A percentile compares a stretch with the other conserved stretches of the same genome.
phyloP scores from a whole-genome alignment of 2,797 vertebrate genomes.

The Siniperca obscura region DNA sequence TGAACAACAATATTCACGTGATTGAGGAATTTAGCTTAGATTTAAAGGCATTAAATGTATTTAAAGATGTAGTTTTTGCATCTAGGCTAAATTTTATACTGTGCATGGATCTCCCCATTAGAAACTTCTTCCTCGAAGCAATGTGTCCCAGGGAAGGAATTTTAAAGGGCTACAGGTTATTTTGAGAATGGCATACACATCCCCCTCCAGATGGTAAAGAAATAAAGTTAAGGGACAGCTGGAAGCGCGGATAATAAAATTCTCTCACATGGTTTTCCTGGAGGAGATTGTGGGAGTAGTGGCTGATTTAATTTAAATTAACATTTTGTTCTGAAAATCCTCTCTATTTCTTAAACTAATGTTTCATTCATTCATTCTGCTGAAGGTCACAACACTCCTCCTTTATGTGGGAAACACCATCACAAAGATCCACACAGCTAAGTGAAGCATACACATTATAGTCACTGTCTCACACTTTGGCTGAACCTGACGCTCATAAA shows the following conservation, averaged over 20 bases:
- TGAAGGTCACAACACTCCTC: slow-evolving; percentile 14
- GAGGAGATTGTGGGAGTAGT: slow-evolving; percentile 41
- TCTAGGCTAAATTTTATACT: not conserved
- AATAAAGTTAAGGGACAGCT: slow-evolving; percentile 61
- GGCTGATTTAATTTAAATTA: slow-evolving; percentile 58
- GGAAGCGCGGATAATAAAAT: slow-evolving; percentile 50
- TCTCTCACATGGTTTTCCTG: slow-evolving; percentile 51
- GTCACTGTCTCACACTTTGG: slow-evolving; percentile 16
- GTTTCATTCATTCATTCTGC: slow-evolving; percentile 1
- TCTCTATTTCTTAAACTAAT: slow-evolving; percentile 14
- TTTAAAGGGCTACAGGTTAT: slow-evolving; percentile 50
- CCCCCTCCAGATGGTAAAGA: slow-evolving; percentile 65
- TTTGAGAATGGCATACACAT: slow-evolving; percentile 44
- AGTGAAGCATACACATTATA: not conserved
- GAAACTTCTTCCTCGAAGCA: slow-evolving; percentile 5
- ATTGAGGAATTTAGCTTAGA: not conserved
- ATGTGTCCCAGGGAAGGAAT: slow-evolving; percentile 16
- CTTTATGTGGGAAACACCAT: slow-evolving; percentile 6
- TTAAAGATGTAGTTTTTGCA: not conserved
- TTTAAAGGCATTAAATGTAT: not conserved
- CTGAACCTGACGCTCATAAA: slow-evolving; percentile 33
- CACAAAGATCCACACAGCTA: not conserved
- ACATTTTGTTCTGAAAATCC: slow-evolving; percentile 34
- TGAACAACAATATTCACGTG: slow-evolving; percentile 11
- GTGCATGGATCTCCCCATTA: not conserved